Conservation (phyloP, 2,797 vertebrate genomes). For the Chaetodon trifasciatus region DNA sequence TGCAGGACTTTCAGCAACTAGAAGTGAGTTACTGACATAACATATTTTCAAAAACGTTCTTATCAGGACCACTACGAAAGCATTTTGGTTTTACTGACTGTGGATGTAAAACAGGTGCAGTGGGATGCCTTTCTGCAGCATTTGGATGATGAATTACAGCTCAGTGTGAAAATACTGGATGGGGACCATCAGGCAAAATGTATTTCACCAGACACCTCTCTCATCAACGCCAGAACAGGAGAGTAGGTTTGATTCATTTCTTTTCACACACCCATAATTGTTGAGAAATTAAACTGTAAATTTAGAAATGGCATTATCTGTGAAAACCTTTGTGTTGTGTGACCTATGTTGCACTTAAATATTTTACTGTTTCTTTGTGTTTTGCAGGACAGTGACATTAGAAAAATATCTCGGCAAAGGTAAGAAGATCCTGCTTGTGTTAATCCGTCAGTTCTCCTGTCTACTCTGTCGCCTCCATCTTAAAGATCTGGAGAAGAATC, state of each 20-base stretch:
- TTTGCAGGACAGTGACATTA: slow-evolving; percentile 51
- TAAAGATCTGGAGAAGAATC: slow-evolving; percentile 67
- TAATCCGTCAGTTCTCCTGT: slow-evolving; percentile 74
- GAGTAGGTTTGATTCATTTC: slow-evolving; percentile 42
- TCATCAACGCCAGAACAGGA: slow-evolving; percentile 64
- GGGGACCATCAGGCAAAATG: slow-evolving; percentile 22
- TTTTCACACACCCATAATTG: not conserved
- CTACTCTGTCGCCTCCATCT: slow-evolving; percentile 71
- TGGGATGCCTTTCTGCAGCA: slow-evolving; percentile 70
- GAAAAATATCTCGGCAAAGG: slow-evolving; percentile 59
- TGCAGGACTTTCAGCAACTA: slow-evolving; percentile 55
- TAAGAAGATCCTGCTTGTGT: slow-evolving; percentile 67
- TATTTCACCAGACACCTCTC: slow-evolving; percentile 53
- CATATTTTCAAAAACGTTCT: slow-evolving; percentile 16
- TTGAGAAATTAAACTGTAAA: not conserved
- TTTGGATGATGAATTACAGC: slow-evolving; percentile 66
- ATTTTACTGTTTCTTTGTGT: slow-evolving; percentile 15
- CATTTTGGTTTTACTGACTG: slow-evolving; percentile 23
- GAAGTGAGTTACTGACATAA: slow-evolving; percentile 49
- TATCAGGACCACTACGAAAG: not conserved
- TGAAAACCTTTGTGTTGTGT: not conserved
- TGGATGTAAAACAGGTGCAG: slow-evolving; percentile 55
- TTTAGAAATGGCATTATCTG: not conserved
- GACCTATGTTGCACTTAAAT: not conserved
- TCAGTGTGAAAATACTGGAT: slow-evolving; percentile 18